Evolutionary conservation across 2,797 vertebrate genomes (phyloP), one percentile per base, ranked within the genome.

Genomic region (Borostomias antarcticus): DNA sequence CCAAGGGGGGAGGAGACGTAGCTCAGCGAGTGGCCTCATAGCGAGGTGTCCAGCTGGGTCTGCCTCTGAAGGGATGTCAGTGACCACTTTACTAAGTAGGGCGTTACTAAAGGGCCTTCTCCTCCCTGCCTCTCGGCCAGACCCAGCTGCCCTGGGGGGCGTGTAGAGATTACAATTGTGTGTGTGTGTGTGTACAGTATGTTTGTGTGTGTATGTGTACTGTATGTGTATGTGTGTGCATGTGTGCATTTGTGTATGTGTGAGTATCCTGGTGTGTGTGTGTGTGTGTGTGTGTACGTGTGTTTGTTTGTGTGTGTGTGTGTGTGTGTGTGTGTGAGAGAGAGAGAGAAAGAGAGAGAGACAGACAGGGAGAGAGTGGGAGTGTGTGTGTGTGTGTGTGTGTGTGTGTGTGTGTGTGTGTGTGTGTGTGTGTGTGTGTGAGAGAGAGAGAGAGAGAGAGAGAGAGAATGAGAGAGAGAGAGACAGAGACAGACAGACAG

Each of bases 1-100:
- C 9, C 32, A 35, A 9, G 32, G 4, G 32, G 32, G 4, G 4
- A 35, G 32, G 4, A 35, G 4, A 35, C 32, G 32, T 35, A 35
- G 32, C 32, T 4, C 32, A 4, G 32, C 9, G 32, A 9, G 32
- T 35, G 4, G 9, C 4, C 47, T 48, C 19, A 21, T 48, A 47
- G 17, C 17, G 43, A 17, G 5, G 43, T n/a, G 7, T 9, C 3
- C 54, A 6, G 19, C 53, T 64, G 68, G 63, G 13, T 29, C 45
- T 30, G 13, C 53, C 66, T 58, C 33, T 60, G 77, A 25, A 35
- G 25, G 70, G 57, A 54, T 21, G 43, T 74, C 59, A 29, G 28
- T 87, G 86, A 86, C 80, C 87, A 86, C 76, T 72, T 84, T 86
- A 76, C 81, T 74, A 89, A 88, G 80, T 86, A 85, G 86, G 86